Evolutionary conservation across 1,140 invertebrate genomes (phyloP).

Genomic region (Hirudo medicinalis): DNA sequence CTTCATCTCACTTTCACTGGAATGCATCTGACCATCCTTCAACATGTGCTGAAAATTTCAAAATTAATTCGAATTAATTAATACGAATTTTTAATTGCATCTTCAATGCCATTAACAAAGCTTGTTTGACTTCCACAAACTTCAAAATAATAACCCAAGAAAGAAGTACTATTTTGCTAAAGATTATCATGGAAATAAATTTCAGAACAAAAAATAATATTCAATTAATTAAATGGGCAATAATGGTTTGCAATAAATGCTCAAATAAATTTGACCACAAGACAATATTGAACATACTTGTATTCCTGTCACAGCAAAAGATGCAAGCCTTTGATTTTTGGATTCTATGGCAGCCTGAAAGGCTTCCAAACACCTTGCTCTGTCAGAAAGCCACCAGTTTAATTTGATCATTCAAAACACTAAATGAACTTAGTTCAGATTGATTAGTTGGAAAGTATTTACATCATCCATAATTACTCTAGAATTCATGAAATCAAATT

Average conservation of each 20-base stretch:
- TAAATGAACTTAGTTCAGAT: neutral
- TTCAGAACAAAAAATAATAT: too few relatives aligned
- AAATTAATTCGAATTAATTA: neutral
- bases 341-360: conserved; percentile 73
- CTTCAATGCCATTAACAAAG: too few relatives aligned
- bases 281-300: conserved; percentile 51
- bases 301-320: conserved; percentile 65
- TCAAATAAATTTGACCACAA: too few relatives aligned
- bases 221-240: too few relatives aligned
- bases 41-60: conserved; percentile 58
- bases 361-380: conserved; percentile 62
- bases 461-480: neutral
- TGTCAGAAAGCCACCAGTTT: conserved; percentile 16
- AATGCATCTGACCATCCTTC: conserved; percentile 74
- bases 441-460: neutral
- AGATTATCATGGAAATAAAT: too few relatives aligned
- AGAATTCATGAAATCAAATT: neutral
- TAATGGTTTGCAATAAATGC: too few relatives aligned
- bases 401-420: neutral
- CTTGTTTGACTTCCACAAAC: too few relatives aligned
- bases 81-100: too few relatives aligned
- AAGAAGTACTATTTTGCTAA: too few relatives aligned
- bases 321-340: conserved; percentile 65
- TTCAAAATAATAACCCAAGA: too few relatives aligned
- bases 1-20: conserved; percentile 51